phyloP scores from a whole-genome alignment of 2,113 vertebrate species.

The Gymnobelideus leadbeateri region DNA sequence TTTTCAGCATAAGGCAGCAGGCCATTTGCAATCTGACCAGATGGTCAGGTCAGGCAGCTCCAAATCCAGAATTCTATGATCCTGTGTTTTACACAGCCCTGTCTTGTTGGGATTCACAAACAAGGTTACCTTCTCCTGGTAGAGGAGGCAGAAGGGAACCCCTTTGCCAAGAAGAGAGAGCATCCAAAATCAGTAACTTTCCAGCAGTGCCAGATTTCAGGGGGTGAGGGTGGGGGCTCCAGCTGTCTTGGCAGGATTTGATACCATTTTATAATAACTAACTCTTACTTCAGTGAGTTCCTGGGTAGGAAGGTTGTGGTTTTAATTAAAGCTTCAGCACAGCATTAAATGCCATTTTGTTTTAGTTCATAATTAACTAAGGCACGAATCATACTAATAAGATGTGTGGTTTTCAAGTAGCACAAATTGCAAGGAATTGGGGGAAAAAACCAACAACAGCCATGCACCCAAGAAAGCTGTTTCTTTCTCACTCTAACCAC shows the following conservation, averaged over 20 bases:
- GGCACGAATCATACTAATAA: conserved; percentile 32
- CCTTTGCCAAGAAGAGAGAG: not conserved
- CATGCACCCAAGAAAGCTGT: conserved; percentile 52
- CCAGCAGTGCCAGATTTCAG: conserved; percentile 15
- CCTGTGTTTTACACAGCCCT: not conserved
- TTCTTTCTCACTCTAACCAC: conserved; percentile 27
- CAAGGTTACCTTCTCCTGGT: not conserved
- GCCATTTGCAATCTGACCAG: not conserved
- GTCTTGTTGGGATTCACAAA: not conserved
- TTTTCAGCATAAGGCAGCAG: not conserved
- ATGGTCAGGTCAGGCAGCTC: not conserved
- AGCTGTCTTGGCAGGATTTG: conserved; percentile 12
- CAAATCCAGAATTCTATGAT: not conserved
- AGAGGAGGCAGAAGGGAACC: not conserved
- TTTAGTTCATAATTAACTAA: conserved; percentile 75
- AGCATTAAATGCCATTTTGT: conserved; percentile 75
- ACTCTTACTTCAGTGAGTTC: conserved; percentile 57
- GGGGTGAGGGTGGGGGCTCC: not conserved
- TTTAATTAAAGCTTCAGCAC: conserved; percentile 79
- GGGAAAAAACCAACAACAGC: conserved; percentile 67
- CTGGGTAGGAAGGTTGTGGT: conserved; percentile 72
- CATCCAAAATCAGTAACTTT: not conserved
- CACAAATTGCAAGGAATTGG: conserved; percentile 65
- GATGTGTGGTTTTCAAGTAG: conserved; percentile 61
- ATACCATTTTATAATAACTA: conserved; percentile 36